These are phyloP conservation scores for Acrocyrtus sp. DNA, from an alignment of 2,888 invertebrate genomes.

Conservation along the genomic window DNA sequence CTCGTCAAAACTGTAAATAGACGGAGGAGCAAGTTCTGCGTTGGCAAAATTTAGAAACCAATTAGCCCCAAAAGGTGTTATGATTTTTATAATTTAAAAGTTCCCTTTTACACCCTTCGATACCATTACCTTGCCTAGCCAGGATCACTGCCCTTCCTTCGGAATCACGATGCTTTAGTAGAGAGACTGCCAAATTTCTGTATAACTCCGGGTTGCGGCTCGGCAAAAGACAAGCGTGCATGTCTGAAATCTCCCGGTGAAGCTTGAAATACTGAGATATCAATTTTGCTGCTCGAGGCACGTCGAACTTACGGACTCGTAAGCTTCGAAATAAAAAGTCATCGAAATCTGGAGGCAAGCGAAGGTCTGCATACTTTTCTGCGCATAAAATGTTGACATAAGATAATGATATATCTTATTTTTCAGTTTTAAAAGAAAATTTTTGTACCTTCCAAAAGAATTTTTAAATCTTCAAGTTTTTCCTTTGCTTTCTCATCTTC, in stretches of 20 bases:
- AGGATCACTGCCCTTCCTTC: constrained; percentile 28
- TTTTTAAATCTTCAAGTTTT: constrained; percentile 20
- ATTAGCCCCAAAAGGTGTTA: neutral
- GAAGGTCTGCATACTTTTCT: constrained; percentile 35
- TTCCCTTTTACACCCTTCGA: neutral
- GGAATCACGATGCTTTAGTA: constrained; percentile 29
- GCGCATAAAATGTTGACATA: neutral
- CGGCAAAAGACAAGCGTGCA: constrained; percentile 25
- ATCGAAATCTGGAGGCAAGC: constrained; percentile 38
- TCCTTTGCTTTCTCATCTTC: constrained; percentile 29
- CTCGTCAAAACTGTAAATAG: constrained; percentile 65
- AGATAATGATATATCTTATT: neutral
- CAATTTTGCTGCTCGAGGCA: constrained; percentile 49
- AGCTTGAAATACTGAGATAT: constrained; percentile 41
- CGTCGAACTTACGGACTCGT: constrained; percentile 51
- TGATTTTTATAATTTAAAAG: neutral
- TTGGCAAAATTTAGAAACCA: neutral
- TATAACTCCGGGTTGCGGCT: constrained; percentile 22
- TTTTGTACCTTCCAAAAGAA: constrained; percentile 36
- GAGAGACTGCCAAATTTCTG: neutral
- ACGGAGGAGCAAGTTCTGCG: constrained; percentile 55
- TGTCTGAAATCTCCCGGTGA: constrained; percentile 19
- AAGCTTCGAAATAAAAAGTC: constrained; percentile 53
- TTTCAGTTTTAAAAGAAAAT: no score
- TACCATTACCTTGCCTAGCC: constrained; percentile 27